phyloP scores from a whole-genome alignment of 2,888 invertebrate genomes.

The Tiliacea citrago region DNA sequence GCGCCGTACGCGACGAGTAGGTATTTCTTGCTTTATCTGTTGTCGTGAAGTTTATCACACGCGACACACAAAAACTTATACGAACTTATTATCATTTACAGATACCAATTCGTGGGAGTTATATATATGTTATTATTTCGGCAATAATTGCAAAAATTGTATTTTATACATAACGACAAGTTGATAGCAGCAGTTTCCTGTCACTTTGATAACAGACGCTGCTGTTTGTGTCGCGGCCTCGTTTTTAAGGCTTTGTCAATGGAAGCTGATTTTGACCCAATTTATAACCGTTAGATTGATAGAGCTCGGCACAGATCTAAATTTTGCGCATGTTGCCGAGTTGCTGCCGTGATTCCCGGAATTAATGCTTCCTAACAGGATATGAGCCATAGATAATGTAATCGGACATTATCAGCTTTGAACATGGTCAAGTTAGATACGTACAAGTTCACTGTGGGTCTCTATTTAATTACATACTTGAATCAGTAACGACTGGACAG shows the following conservation, averaged over 20 bases:
- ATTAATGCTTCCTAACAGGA: conserved; percentile 65
- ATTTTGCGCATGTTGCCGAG: conserved; percentile 66
- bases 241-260: conserved; percentile 87
- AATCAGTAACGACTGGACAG: background rate
- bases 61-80: conserved; percentile 64
- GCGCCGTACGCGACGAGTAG: conserved; percentile 7
- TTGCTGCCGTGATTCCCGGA: conserved; percentile 65
- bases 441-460: conserved; percentile 28
- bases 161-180: conserved; percentile 88
- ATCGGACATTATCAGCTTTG: conserved; percentile 58
- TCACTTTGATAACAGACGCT: conserved; percentile 82
- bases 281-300: conserved; percentile 77
- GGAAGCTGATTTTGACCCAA: conserved; percentile 89
- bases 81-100: conserved; percentile 59
- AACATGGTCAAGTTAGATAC: conserved; percentile 58
- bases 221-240: conserved; percentile 85
- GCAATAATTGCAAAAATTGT: conserved; percentile 90
- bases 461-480: conserved; percentile 21
- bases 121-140: conserved; percentile 88
- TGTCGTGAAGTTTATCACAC: conserved; percentile 62
- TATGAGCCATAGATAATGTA: conserved; percentile 63
- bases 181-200: conserved; percentile 88
- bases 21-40: conserved; percentile 56
- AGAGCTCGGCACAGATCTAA: conserved; percentile 70
- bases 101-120: conserved; percentile 83